A percentile compares a stretch with the other conserved stretches of the same genome.
Evolutionary conservation across 2,888 invertebrate genomes (phyloP).

Genomic region (Camponotus fellah): DNA sequence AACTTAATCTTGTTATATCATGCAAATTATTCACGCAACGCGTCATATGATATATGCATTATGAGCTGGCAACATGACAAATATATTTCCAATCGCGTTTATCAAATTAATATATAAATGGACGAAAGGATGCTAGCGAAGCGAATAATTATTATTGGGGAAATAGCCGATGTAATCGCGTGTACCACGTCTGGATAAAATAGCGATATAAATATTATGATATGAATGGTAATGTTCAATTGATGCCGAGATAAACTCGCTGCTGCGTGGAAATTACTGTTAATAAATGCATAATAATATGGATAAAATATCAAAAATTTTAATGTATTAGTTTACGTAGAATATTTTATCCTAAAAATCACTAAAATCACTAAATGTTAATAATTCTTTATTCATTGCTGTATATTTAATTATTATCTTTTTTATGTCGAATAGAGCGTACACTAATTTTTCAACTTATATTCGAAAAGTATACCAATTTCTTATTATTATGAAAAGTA

Average conservation of each 20-base stretch:
- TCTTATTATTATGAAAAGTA: conserved; percentile 15
- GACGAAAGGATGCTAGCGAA: background rate
- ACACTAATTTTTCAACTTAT: background rate
- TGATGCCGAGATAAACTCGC: conserved; percentile 28
- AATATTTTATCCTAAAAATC: conserved; percentile 32
- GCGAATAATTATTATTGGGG: conserved; percentile 36
- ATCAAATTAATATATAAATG: conserved; percentile 49
- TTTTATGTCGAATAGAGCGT: background rate
- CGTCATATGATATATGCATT: conserved; percentile 24
- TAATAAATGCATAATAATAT: background rate
- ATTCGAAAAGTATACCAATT: background rate
- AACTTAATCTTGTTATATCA: conserved; percentile 39
- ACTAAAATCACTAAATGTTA: background rate
- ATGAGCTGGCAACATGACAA: conserved; percentile 46
- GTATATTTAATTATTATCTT: background rate
- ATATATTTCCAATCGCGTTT: conserved; percentile 48
- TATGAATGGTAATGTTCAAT: conserved; percentile 20
- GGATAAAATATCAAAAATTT: background rate
- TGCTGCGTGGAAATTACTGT: background rate
- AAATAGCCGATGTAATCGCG: conserved; percentile 31
- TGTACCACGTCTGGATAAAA: conserved; percentile 37
- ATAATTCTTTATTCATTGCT: background rate
- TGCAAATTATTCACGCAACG: conserved; percentile 35
- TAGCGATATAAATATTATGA: conserved; percentile 37
- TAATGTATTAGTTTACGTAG: background rate